Percentiles rank a stretch among this genome's conserved stretches.
Conservation (phyloP, 2,888 invertebrate genomes). For the Ypsolopha sequella region DNA sequence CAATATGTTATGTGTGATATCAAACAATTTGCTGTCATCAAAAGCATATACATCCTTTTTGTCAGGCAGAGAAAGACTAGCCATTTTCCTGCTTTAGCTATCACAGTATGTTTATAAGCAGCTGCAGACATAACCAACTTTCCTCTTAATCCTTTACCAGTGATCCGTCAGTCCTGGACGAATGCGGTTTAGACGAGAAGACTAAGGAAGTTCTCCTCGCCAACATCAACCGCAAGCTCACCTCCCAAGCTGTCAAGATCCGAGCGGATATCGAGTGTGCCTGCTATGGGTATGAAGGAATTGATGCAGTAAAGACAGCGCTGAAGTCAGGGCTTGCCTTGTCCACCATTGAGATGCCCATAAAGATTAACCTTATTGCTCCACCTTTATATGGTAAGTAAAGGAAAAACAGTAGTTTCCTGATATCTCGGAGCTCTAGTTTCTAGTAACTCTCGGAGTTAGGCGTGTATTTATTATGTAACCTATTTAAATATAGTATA, state of each 20-base stretch:
- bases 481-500: no score
- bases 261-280: conserved; percentile 94
- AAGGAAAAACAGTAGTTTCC: not conserved
- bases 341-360: conserved; percentile 93
- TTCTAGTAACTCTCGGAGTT: no score
- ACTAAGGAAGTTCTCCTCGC: conserved; percentile 93
- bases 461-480: no score
- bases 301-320: conserved; percentile 97
- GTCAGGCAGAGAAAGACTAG: no score
- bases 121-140: no score
- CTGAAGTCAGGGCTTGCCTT: conserved; percentile 90
- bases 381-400: conserved; percentile 91
- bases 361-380: conserved; percentile 98
- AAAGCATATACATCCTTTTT: no score
- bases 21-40: no score
- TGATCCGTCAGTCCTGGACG: conserved; percentile 94
- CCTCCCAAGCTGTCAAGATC: conserved; percentile 97
- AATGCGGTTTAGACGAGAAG: conserved; percentile 93
- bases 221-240: conserved; percentile 95
- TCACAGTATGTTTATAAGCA: no score
- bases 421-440: no score
- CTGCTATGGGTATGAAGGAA: conserved; percentile 96
- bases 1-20: no score
- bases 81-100: no score
- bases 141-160: conserved; percentile 69